Conservation (phyloP, 2,888 invertebrate genomes). For the Dicyrtomina minuta region DNA sequence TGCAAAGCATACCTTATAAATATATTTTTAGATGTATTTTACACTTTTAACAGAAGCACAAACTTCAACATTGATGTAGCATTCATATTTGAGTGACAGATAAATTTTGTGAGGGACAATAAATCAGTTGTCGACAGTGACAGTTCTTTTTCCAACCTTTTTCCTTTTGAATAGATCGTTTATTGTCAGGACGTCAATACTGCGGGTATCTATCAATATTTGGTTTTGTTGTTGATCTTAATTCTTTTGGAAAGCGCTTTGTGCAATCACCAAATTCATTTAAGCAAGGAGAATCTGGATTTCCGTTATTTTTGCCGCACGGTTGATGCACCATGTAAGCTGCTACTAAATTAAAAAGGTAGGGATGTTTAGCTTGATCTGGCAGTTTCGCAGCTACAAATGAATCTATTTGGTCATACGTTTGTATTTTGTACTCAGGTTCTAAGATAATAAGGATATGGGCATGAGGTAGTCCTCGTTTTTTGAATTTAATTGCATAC, state of each 20-base stretch:
- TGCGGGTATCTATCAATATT: too few species aligned
- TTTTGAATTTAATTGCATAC: conserved; percentile 51
- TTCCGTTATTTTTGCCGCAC: conserved; percentile 6
- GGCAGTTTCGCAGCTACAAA: conserved; percentile 52
- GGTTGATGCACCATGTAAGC: conserved; percentile 49
- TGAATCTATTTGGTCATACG: conserved; percentile 39
- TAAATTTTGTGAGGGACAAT: conserved; percentile 56
- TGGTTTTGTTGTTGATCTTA: too few species aligned
- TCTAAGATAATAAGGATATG: conserved; percentile 45
- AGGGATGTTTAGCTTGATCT: conserved; percentile 34
- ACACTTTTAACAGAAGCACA: too few species aligned
- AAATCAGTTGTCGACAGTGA: conserved; percentile 52
- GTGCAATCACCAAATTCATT: conserved; percentile 39
- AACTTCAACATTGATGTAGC: conserved; percentile 55
- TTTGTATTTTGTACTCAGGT: conserved; percentile 35
- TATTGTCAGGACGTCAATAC: too few species aligned
- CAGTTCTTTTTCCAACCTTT: conserved; percentile 11
- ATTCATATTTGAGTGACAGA: conserved; percentile 54
- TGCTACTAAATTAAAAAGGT: conserved; percentile 38
- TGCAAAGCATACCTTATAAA: too few species aligned
- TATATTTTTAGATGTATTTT: too few species aligned
- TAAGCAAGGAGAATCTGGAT: conserved; percentile 44
- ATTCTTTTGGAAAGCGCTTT: conserved; percentile 53
- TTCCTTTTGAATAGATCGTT: conserved; percentile 22
- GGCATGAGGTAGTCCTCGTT: conserved; percentile 50